Evolutionary conservation across 2,113 vertebrate species (phyloP).

Genomic region (Sylvietta virens): DNA sequence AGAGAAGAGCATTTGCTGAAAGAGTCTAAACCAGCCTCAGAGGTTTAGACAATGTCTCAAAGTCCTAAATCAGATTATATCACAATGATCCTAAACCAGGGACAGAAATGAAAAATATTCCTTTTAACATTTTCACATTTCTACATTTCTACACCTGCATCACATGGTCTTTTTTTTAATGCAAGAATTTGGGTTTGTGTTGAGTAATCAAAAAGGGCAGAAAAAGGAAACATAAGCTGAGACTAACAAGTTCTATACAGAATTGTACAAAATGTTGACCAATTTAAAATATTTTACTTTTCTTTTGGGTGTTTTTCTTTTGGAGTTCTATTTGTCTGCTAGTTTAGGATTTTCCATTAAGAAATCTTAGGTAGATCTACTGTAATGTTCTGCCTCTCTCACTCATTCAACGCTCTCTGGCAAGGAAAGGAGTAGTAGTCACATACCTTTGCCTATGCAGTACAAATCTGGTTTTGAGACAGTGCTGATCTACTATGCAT

Average conservation of each 20-base stretch:
- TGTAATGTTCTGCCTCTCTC: accelerated
- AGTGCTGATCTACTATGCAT: neutral
- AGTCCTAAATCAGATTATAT: neutral
- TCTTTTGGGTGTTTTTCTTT: neutral
- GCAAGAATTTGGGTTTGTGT: neutral
- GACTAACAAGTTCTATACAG: neutral
- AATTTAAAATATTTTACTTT: neutral
- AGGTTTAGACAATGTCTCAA: neutral
- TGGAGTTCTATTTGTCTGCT: neutral
- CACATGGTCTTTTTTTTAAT: neutral
- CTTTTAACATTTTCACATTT: neutral
- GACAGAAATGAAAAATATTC: neutral
- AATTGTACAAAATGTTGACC: neutral
- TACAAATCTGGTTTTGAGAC: neutral
- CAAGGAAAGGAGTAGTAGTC: neutral
- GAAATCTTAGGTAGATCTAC: neutral
- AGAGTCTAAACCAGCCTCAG: neutral
- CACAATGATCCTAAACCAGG: neutral
- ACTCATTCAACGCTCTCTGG: neutral
- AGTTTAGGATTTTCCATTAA: neutral
- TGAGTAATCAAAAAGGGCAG: neutral
- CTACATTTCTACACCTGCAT: neutral
- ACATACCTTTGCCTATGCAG: neutral
- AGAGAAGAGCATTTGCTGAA: neutral
- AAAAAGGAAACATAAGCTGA: neutral